phyloP scores from a whole-genome alignment of 2,797 vertebrate species.

The Buphagus erythrorhynchus region DNA sequence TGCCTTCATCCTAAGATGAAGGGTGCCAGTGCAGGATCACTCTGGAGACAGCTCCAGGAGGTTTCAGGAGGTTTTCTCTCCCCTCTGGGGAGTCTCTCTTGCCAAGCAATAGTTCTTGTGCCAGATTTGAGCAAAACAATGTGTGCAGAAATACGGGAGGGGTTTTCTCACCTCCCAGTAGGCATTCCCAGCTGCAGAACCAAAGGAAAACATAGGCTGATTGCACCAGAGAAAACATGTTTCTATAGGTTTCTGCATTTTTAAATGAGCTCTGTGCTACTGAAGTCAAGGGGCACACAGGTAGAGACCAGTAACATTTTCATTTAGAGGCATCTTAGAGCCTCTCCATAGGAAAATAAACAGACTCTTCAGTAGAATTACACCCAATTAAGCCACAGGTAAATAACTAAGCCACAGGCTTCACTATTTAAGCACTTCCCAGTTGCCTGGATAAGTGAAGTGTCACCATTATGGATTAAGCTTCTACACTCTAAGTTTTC shows the following conservation, averaged over 20 bases:
- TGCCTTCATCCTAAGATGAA: not conserved
- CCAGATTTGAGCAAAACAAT: not conserved
- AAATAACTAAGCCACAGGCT: constrained; percentile 59
- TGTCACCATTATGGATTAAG: constrained; percentile 17
- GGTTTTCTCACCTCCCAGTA: accelerated
- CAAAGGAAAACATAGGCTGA: not conserved
- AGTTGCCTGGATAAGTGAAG: constrained; percentile 32
- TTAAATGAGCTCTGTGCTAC: not conserved
- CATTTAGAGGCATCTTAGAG: constrained; percentile 20
- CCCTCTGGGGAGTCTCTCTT: not conserved
- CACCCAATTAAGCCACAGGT: constrained; percentile 54
- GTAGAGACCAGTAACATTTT: not conserved
- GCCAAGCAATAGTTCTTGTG: not conserved
- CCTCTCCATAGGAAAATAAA: constrained; percentile 58
- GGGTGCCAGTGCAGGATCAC: not conserved
- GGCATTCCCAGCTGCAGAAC: not conserved
- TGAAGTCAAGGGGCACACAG: not conserved
- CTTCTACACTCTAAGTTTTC: not conserved
- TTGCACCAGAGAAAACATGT: not conserved
- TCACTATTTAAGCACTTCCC: constrained; percentile 29
- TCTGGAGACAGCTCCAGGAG: not conserved
- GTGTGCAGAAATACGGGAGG: not conserved
- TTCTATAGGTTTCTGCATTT: not conserved
- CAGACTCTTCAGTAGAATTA: constrained; percentile 50
- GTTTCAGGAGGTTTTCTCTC: not conserved